Evolutionary conservation across 2,113 vertebrate species (phyloP).

Genomic region (Triplophysa siluroides): DNA sequence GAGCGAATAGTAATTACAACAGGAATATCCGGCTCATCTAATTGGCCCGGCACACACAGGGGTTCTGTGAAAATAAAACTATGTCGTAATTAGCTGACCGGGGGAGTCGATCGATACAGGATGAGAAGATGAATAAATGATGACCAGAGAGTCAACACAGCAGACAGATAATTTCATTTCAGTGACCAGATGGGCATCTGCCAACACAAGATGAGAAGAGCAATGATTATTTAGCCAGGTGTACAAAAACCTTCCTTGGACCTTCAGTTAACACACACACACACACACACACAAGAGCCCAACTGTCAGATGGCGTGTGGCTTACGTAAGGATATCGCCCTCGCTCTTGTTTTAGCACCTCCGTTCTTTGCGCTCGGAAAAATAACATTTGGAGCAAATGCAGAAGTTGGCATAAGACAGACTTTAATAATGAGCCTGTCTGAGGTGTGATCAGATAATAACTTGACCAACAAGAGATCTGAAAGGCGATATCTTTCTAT

Average conservation of each 20-base stretch:
- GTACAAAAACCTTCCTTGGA: background rate
- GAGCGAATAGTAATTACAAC: constrained; percentile 38
- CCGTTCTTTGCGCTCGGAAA: constrained; percentile 27
- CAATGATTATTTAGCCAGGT: constrained; percentile 4
- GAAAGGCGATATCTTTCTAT: background rate
- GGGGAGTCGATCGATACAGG: constrained; percentile 53
- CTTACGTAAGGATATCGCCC: constrained; percentile 28
- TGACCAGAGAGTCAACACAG: constrained; percentile 49
- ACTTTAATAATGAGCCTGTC: constrained; percentile 25
- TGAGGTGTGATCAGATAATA: constrained; percentile 18
- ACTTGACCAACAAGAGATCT: constrained; percentile 10
- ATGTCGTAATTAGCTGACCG: constrained; percentile 49
- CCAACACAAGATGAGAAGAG: background rate
- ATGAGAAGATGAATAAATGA: constrained; percentile 57
- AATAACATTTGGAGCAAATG: constrained; percentile 36
- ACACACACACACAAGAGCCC: constrained; percentile 28
- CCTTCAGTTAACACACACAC: background rate
- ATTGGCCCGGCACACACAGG: constrained; percentile 46
- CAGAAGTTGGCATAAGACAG: background rate
- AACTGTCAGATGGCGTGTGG: constrained; percentile 13
- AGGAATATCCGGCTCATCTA: constrained; percentile 36
- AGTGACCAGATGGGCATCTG: constrained; percentile 9
- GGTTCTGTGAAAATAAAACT: constrained; percentile 49
- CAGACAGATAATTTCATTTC: constrained; percentile 35
- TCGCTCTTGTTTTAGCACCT: constrained; percentile 35